These are phyloP conservation scores for Drosophila longiperda DNA, from an alignment of 2,888 invertebrate species.

Conservation along the genomic window DNA sequence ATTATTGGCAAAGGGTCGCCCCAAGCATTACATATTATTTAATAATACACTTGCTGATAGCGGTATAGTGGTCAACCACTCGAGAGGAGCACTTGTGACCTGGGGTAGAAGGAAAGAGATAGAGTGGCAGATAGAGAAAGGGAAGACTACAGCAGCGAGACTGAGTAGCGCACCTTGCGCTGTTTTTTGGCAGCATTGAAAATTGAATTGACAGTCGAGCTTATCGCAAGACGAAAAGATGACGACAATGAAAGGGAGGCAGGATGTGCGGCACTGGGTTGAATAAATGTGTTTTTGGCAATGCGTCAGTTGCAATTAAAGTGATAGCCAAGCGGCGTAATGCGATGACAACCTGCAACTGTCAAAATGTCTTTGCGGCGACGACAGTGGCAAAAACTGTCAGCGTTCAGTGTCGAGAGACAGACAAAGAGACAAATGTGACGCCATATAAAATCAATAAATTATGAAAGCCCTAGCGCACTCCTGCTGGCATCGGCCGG, in stretches of 20 bases:
- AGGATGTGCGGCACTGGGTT: slow-evolving; percentile 25
- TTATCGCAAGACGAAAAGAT: slow-evolving; percentile 51
- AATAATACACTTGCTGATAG: slow-evolving; percentile 60
- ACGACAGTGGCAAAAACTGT: slow-evolving; percentile 75
- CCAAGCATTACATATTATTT: slow-evolving; percentile 64
- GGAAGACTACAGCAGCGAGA: neutral
- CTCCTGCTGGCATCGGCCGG: slow-evolving; percentile 18
- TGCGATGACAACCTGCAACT: slow-evolving; percentile 62
- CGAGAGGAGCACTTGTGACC: neutral
- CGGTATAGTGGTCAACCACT: slow-evolving; percentile 14
- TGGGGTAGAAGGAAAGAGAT: neutral
- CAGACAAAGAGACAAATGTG: slow-evolving; percentile 76
- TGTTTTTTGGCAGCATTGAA: slow-evolving; percentile 61
- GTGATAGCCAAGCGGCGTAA: slow-evolving; percentile 57
- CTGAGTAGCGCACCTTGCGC: slow-evolving; percentile 66
- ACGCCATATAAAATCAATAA: slow-evolving; percentile 82
- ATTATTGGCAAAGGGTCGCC: slow-evolving; percentile 46
- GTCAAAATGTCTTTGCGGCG: slow-evolving; percentile 55
- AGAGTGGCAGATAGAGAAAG: neutral
- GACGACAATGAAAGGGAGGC: slow-evolving; percentile 2
- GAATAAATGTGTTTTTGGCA: slow-evolving; percentile 62
- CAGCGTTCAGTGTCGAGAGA: slow-evolving; percentile 66
- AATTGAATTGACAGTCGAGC: slow-evolving; percentile 76
- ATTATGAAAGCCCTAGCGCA: slow-evolving; percentile 66
- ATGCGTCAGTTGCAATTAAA: slow-evolving; percentile 80